Evolutionary conservation across 2,888 invertebrate species (phyloP).

Genomic region (Tetramorium bicarinatum): DNA sequence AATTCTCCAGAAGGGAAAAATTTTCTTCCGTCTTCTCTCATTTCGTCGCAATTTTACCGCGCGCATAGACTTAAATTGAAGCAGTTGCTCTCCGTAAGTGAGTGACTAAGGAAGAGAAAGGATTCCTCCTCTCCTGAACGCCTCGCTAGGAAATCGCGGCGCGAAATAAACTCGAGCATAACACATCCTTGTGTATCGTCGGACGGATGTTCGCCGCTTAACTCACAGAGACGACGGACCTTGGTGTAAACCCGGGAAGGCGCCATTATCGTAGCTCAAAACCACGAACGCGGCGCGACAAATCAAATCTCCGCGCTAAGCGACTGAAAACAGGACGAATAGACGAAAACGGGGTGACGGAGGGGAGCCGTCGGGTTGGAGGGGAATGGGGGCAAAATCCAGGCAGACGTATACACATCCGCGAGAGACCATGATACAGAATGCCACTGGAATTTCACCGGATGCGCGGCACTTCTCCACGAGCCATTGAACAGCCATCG

Average conservation of each 20-base stretch:
- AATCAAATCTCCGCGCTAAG: conserved; percentile 81
- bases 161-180: conserved; percentile 76
- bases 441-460: conserved; percentile 73
- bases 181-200: conserved; percentile 77
- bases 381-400: conserved; percentile 64
- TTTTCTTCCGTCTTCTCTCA: conserved; percentile 54
- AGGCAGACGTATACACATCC: conserved; percentile 56
- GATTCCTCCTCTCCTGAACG: conserved; percentile 62
- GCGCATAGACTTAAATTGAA: conserved; percentile 76
- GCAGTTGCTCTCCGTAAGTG: conserved; percentile 69
- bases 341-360: conserved; percentile 60
- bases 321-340: conserved; percentile 73
- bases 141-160: conserved; percentile 70
- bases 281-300: conserved; percentile 79
- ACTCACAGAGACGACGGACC: conserved; percentile 78
- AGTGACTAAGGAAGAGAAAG: conserved; percentile 68
- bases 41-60: conserved; percentile 68
- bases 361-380: conserved; percentile 54
- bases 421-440: conserved; percentile 76
- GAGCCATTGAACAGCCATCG: conserved; percentile 79
- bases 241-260: conserved; percentile 77
- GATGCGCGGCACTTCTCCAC: conserved; percentile 75
- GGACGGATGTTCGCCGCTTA: conserved; percentile 77
- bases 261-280: conserved; percentile 81
- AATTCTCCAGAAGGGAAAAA: conserved; percentile 42